phyloP scores from a whole-genome alignment of 2,113 vertebrate genomes.

The Percopsis transmontana region DNA sequence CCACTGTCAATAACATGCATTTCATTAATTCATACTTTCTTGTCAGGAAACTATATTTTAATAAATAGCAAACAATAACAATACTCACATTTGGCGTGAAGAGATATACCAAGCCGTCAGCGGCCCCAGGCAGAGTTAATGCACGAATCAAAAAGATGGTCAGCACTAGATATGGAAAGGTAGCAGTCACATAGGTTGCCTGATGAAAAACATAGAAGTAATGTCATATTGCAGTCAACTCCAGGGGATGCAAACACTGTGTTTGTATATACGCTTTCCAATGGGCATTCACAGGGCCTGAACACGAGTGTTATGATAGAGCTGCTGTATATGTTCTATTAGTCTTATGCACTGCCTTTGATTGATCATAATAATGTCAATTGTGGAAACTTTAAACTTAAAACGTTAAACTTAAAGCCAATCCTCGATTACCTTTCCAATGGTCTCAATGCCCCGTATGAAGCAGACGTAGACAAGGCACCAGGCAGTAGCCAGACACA shows the following conservation, averaged over 20 bases:
- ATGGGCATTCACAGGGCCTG: background rate
- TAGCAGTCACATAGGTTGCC: slow-evolving; percentile 85
- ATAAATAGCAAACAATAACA: background rate
- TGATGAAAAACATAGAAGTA: slow-evolving; percentile 40
- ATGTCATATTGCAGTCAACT: background rate
- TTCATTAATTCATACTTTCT: background rate
- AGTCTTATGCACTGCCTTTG: too few species aligned
- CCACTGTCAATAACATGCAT: slow-evolving; percentile 71
- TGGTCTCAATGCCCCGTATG: slow-evolving; percentile 85
- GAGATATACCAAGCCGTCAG: slow-evolving; percentile 79
- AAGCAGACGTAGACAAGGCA: slow-evolving; percentile 83
- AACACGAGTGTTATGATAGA: slow-evolving; percentile 3
- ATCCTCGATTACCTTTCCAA: slow-evolving; percentile 80
- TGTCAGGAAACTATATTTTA: background rate
- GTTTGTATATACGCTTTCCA: background rate
- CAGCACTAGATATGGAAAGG: slow-evolving; percentile 85
- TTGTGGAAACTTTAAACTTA: too few species aligned
- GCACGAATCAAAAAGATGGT: slow-evolving; percentile 84
- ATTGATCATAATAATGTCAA: too few species aligned
- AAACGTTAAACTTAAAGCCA: too few species aligned
- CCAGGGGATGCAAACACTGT: background rate
- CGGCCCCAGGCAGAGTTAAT: slow-evolving; percentile 83
- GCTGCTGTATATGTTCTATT: too few species aligned
- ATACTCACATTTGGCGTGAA: slow-evolving; percentile 86
- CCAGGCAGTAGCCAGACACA: slow-evolving; percentile 82